phyloP scores from a whole-genome alignment of 92 coral and sea anemone species.

The Bergia sp. region DNA sequence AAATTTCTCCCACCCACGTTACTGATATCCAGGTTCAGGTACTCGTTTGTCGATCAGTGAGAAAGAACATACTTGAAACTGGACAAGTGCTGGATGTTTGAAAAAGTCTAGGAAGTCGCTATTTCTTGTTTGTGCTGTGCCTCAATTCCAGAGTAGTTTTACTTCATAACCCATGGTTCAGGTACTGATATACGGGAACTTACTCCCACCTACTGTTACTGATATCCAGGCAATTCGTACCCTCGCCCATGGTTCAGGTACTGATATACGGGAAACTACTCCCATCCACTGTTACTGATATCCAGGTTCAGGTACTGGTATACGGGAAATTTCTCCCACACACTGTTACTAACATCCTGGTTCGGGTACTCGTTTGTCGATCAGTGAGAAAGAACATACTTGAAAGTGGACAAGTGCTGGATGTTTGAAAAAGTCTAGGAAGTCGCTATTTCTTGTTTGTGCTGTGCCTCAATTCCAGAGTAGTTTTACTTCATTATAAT shows the following conservation, averaged over 20 bases:
- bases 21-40: slow-evolving; percentile 45
- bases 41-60: too few species aligned
- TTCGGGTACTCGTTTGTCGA: slow-evolving; percentile 41
- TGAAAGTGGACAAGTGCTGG: too few species aligned
- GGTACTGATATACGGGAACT: neutral
- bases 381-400: too few species aligned
- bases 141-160: neutral
- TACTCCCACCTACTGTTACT: slow-evolving; percentile 18
- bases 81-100: too few species aligned
- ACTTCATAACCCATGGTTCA: too few species aligned
- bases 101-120: too few species aligned
- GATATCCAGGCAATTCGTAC: slow-evolving; percentile 32
- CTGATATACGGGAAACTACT: neutral
- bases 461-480: neutral
- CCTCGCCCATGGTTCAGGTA: neutral
- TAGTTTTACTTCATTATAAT: too few species aligned
- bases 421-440: too few species aligned
- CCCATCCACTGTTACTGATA: neutral
- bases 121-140: too few species aligned
- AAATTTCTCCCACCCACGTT: neutral
- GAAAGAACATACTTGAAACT: too few species aligned
- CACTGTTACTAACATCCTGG: neutral
- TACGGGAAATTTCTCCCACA: neutral
- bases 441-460: too few species aligned
- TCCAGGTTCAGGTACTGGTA: slow-evolving; percentile 44